A percentile compares a stretch with the other conserved stretches of the same genome.
These are phyloP conservation scores for Botia almorhae DNA, from an alignment of 2,797 vertebrate genomes.

Conservation along the genomic window DNA sequence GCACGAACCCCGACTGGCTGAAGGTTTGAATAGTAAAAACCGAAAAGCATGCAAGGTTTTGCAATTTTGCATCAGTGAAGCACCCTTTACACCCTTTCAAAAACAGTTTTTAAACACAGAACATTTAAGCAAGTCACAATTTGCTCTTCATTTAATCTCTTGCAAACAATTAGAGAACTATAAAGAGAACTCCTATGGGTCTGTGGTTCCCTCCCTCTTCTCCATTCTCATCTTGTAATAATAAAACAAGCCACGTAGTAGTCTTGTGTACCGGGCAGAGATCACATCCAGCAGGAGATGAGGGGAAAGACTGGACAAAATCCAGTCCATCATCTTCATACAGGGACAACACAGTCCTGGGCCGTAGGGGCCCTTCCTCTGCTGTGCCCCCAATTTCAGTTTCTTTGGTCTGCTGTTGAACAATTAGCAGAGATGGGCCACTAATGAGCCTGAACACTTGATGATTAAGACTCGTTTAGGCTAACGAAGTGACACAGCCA, in stretches of 20 bases:
- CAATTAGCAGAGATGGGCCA: slow-evolving; percentile 42
- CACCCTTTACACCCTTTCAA: too few species aligned
- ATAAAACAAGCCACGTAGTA: slow-evolving; percentile 7
- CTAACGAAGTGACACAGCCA: slow-evolving; percentile 48
- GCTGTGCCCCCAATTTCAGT: slow-evolving; percentile 32
- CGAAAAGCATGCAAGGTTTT: too few species aligned
- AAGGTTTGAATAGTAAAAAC: too few species aligned
- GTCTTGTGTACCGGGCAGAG: background rate
- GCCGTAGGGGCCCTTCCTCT: slow-evolving; percentile 61
- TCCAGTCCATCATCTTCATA: slow-evolving; percentile 23
- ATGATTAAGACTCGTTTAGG: slow-evolving; percentile 57
- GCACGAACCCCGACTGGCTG: too few species aligned
- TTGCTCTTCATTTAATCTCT: too few species aligned
- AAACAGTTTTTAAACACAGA: too few species aligned
- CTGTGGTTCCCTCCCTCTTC: background rate
- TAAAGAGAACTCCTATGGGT: too few species aligned
- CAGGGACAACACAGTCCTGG: slow-evolving; percentile 49
- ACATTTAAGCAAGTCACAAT: too few species aligned
- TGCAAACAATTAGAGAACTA: background rate
- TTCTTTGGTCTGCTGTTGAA: slow-evolving; percentile 25
- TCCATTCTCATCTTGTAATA: background rate
- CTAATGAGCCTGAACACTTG: slow-evolving; percentile 54
- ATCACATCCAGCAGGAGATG: slow-evolving; percentile 19
- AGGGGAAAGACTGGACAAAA: slow-evolving; percentile 21
- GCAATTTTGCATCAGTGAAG: too few species aligned